Conservation (phyloP, 2,888 invertebrate species). For the Anarsia innoxiella region DNA sequence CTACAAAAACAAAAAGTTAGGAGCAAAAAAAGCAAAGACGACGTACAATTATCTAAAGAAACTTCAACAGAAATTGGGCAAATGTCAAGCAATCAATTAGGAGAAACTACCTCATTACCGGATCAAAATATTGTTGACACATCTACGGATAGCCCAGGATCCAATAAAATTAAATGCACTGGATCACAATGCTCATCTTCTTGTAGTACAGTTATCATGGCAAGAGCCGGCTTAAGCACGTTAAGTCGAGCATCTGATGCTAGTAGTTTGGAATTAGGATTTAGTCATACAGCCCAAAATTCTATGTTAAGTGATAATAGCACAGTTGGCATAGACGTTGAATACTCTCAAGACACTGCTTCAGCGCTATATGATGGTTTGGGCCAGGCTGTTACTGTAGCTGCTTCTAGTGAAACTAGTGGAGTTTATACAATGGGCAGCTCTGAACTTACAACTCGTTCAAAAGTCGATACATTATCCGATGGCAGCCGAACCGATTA, state of each 20-base stretch:
- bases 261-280: constrained; percentile 88
- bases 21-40: constrained; percentile 46
- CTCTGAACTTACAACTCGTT: constrained; percentile 76
- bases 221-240: constrained; percentile 65
- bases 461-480: constrained; percentile 73
- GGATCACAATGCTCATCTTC: constrained; percentile 91
- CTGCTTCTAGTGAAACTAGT: constrained; percentile 87
- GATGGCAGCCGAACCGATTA: constrained; percentile 62
- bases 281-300: constrained; percentile 91
- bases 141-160: constrained; percentile 72
- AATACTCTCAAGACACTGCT: constrained; percentile 74
- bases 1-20: constrained; percentile 48
- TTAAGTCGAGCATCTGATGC: constrained; percentile 82
- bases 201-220: constrained; percentile 90
- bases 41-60: constrained; percentile 48
- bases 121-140: constrained; percentile 64
- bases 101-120: constrained; percentile 50
- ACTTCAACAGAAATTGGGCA: constrained; percentile 32
- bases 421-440: constrained; percentile 89
- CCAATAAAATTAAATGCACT: constrained; percentile 77
- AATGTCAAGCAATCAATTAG: constrained; percentile 37
- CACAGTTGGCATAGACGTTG: constrained; percentile 79
- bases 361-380: constrained; percentile 74
- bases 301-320: constrained; percentile 84
- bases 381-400: constrained; percentile 73